Base-by-base conservation (phyloP, 2,113 vertebrate genomes). In the Chaetodon trifascialis region DNA sequence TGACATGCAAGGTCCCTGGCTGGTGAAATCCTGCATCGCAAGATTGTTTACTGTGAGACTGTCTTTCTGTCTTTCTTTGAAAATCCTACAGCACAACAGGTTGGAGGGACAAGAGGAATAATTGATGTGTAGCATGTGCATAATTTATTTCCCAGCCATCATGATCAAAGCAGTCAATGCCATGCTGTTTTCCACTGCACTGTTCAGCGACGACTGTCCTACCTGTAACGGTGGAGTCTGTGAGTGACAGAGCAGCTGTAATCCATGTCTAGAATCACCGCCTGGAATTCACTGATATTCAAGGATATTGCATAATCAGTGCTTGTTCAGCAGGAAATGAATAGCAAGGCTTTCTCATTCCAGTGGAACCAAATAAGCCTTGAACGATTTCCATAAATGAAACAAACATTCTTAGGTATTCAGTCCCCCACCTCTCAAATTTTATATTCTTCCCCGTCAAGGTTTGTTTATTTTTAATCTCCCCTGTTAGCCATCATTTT, bases 381-480 rank as follows among this genome's bases (percentile, higher is more conserved):
- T 73, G 79, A 84, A 84, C 21, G 36, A 90, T 85, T 85, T 87
- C 72, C 46, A 90, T 88, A 88, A 92, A 92, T 68, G 56, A 90
- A 82, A 89, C 75, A 88, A 85, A 85, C 76, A 81, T 84, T 74
- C 80, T 84, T 49, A 49, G 36, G 69, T 54, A 73, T 38, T 34
- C 49, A 30, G 46, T 73, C 68, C 65, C 66, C 59, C 54, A 47
- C 51, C 74, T 64, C 62, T 75, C 74, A 56, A 46, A 73, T 87
- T 80, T 74, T 36, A 73, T 60, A 79, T 77, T 90, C 76, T 78
- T 69, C 67, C 75, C 81, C 36, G 23, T 88, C 82, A 89, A 86
- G 81, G 82, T 89, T 88, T 91, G 89, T 90, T 91, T 94, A 88
- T 89, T 90, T 93, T 91, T 91, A 91, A 90, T 93, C 90, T 89